phyloP scores from a whole-genome alignment of 2,888 invertebrate genomes.

The Lomographa bimaculata region DNA sequence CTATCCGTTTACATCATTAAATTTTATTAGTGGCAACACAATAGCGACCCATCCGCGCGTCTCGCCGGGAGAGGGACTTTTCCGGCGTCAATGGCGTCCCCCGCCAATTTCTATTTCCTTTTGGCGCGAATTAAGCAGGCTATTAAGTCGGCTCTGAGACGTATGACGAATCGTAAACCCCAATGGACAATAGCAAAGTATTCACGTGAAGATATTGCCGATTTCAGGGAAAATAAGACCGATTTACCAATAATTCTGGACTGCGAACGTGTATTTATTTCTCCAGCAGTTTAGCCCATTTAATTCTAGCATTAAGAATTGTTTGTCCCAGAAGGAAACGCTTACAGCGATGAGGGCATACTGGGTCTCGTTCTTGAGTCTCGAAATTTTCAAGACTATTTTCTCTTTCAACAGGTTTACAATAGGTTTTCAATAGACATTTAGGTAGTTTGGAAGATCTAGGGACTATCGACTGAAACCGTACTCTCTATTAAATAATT shows the following conservation, averaged over 20 bases:
- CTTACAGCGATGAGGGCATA: conserved; percentile 19
- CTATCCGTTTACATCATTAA: conserved; percentile 83
- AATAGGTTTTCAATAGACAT: neutral
- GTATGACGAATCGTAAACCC: conserved; percentile 77
- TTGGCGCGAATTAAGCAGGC: conserved; percentile 79
- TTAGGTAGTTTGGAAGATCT: neutral
- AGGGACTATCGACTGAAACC: neutral
- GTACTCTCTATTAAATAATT: too few species aligned
- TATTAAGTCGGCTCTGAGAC: conserved; percentile 75
- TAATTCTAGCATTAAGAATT: conserved; percentile 5
- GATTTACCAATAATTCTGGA: conserved; percentile 16
- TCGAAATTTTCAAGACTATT: neutral
- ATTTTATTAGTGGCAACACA: conserved; percentile 81
- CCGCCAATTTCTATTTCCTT: conserved; percentile 76
- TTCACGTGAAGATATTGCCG: conserved; percentile 54
- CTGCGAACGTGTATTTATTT: conserved; percentile 6
- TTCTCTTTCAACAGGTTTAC: neutral
- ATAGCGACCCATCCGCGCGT: conserved; percentile 62
- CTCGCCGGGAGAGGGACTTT: conserved; percentile 65
- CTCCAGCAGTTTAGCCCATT: conserved; percentile 2
- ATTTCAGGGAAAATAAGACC: conserved; percentile 51
- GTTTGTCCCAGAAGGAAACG: conserved; percentile 28
- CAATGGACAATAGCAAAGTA: conserved; percentile 58
- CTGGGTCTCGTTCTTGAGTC: neutral
- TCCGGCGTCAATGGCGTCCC: conserved; percentile 63